Conservation (phyloP, 2,888 invertebrate species). For the Eurytoma adleriae region DNA sequence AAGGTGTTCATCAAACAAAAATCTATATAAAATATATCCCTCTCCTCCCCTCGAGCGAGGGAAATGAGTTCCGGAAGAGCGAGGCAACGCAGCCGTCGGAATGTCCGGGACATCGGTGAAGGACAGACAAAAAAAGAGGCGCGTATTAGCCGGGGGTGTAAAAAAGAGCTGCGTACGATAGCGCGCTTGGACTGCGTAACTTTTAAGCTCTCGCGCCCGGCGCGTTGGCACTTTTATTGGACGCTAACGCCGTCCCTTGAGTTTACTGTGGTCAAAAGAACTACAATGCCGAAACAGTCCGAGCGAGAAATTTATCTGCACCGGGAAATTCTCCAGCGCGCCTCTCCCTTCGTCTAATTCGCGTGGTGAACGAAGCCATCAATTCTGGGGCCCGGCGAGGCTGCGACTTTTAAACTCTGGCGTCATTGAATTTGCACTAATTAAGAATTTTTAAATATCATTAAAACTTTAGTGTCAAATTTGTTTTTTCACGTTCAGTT, state of each 20-base stretch:
- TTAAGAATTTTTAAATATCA: slow-evolving; percentile 27
- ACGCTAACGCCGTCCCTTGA: slow-evolving; percentile 58
- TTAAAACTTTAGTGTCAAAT: slow-evolving; percentile 1
- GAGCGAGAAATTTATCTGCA: slow-evolving; percentile 45
- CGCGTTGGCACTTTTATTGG: slow-evolving; percentile 64
- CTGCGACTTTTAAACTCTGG: slow-evolving; percentile 26
- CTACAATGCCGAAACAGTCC: slow-evolving; percentile 60
- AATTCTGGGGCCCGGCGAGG: slow-evolving; percentile 9
- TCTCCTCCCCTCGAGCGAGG: not conserved
- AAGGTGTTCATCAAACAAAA: not conserved
- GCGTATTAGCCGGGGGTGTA: slow-evolving; percentile 31
- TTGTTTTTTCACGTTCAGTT: too few relatives aligned
- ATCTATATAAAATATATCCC: not conserved
- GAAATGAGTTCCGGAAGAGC: slow-evolving; percentile 30
- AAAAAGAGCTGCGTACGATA: slow-evolving; percentile 58
- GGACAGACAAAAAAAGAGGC: not conserved
- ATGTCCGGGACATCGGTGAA: not conserved
- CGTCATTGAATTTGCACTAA: slow-evolving; percentile 15
- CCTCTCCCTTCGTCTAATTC: slow-evolving; percentile 26
- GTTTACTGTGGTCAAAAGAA: slow-evolving; percentile 62
- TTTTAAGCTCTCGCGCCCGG: slow-evolving; percentile 59
- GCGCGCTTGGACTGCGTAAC: slow-evolving; percentile 57
- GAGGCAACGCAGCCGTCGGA: not conserved
- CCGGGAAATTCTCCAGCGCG: slow-evolving; percentile 25
- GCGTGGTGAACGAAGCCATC: slow-evolving; percentile 40